Evolutionary conservation across 2,888 invertebrate species (phyloP).

Genomic region (Gnatocerus cornutus): DNA sequence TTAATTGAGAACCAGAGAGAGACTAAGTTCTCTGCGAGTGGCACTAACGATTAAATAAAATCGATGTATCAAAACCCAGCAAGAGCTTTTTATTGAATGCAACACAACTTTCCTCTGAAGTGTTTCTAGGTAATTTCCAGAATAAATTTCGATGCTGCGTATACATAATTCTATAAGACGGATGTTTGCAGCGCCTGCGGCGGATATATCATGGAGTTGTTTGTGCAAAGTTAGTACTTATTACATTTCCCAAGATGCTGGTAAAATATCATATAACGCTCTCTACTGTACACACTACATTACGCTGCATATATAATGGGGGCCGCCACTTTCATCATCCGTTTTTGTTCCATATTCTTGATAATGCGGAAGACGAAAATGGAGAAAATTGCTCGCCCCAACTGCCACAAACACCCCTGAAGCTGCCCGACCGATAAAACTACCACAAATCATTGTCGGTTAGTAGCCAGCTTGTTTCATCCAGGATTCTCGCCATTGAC

Average conservation of each 20-base stretch:
- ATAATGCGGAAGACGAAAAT: slow-evolving; percentile 15
- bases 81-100: slow-evolving; percentile 6
- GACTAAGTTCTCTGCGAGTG: slow-evolving; percentile 27
- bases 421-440: slow-evolving; percentile 20
- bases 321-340: slow-evolving; percentile 25
- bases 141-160: slow-evolving; percentile 31
- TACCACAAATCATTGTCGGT: slow-evolving; percentile 8
- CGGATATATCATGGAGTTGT: slow-evolving; percentile 44
- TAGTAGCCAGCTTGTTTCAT: slow-evolving; percentile 19
- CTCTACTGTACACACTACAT: slow-evolving; percentile 43
- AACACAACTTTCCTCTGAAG: neutral
- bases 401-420: neutral
- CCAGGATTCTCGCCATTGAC: slow-evolving; percentile 4
- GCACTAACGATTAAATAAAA: slow-evolving; percentile 34
- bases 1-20: slow-evolving; percentile 15
- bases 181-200: slow-evolving; percentile 38
- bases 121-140: slow-evolving; percentile 26
- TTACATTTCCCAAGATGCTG: slow-evolving; percentile 46
- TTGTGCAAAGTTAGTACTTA: slow-evolving; percentile 46
- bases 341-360: slow-evolving; percentile 18
- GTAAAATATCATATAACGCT: slow-evolving; percentile 43
- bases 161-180: slow-evolving; percentile 42
- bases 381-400: slow-evolving; percentile 9
- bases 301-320: slow-evolving; percentile 33
- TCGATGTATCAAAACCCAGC: slow-evolving; percentile 20